A percentile compares a stretch with the other conserved stretches of the same genome.
Evolutionary conservation across 2,888 invertebrate species (phyloP).

Genomic region (Drosophila hamatofila): DNA sequence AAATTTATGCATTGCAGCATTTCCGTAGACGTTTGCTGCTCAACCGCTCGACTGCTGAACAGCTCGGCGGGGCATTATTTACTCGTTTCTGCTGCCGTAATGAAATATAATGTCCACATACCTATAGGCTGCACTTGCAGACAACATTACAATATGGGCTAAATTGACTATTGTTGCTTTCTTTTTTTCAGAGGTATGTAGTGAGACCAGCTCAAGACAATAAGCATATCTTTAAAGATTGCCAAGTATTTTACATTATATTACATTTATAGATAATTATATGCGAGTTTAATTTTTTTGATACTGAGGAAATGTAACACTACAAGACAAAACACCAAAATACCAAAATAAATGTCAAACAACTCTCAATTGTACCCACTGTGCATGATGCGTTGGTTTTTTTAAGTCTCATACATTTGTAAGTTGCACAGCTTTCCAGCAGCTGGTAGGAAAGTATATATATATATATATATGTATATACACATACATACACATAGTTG

Average conservation of each 20-base stretch:
- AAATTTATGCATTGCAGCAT: slow-evolving; percentile 55
- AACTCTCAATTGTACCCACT: background rate
- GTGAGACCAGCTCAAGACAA: background rate
- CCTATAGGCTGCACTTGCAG: background rate
- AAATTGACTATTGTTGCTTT: background rate
- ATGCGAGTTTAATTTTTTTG: background rate
- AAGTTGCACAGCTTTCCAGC: background rate
- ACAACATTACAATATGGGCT: background rate
- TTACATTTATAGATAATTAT: no score
- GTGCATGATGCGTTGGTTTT: background rate
- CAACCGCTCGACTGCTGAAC: slow-evolving; percentile 1
- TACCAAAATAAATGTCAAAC: background rate
- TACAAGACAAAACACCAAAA: background rate
- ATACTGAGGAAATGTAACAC: background rate
- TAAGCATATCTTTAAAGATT: background rate
- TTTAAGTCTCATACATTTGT: background rate
- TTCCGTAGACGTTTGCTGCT: slow-evolving; percentile 31
- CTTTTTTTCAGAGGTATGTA: background rate
- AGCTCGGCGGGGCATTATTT: slow-evolving; percentile 19
- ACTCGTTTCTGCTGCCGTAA: slow-evolving; percentile 18
- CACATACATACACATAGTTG: background rate
- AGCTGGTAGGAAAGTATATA: background rate
- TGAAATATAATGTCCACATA: slow-evolving; percentile 26
- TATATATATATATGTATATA: no score
- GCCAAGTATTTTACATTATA: background rate